Base-by-base conservation (phyloP, 2,797 vertebrate species). In the Scarus forsteni region DNA sequence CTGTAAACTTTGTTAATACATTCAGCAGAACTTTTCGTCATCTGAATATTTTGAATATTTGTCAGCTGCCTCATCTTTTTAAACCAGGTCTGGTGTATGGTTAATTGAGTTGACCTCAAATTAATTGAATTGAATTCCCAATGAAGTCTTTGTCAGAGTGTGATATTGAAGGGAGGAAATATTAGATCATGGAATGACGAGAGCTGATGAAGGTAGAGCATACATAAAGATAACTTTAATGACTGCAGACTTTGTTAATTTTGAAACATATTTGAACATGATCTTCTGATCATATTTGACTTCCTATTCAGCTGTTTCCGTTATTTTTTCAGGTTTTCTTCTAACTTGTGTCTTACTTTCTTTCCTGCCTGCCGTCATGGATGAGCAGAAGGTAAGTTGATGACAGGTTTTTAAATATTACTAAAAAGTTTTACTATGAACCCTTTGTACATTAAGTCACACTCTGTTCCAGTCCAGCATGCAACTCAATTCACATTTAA, bases 341-440 rank as follows among this genome's bases (percentile, higher is more conserved):
- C 60, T 87, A 85, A 88, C 56, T 36, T 63, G 38, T 84, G 18
- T 83, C 39, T 83, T 35, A 64, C 27, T 84, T 85, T 42, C 48
- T 76, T 51, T 64, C 56, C 55, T 79, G 76, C 78, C 49, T 78
- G 8, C 67, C 58, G 43, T n/a, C 52, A 43, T 79, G 84, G 84
- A 88, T 66, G 79, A 89, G 74, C 84, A 93, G 92, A 93, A 93
- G 90, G 92, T 93, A 80, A 57, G 83, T 16, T 48, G 3, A 9
- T 5, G 6, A 59, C 27, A n/a, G 2, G 0, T n/a, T 0, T 0
- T 10, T 56, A 13, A 13, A 42, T 50, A 18, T 34, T 27, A 51
- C 50, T 11, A 1, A 16, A 49, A 69, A 51, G 52, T 63, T 73
- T 51, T 8, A 3, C 10, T 27, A 27, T 2, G 2, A 4, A 27